Percentiles rank a stretch among this genome's conserved stretches.
phyloP scores from a whole-genome alignment of 2,797 vertebrate species.

The Dermochelys coriacea region DNA sequence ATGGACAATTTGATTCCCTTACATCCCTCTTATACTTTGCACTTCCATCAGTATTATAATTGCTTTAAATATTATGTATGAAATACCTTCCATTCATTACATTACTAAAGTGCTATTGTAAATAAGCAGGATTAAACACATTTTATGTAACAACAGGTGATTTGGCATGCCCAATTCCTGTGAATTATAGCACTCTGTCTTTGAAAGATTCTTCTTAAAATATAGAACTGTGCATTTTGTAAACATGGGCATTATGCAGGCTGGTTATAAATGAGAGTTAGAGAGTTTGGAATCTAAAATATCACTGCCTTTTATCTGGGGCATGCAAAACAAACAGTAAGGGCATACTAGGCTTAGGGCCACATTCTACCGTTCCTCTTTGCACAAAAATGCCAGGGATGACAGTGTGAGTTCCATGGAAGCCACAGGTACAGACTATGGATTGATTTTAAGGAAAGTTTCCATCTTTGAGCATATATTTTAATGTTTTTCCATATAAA shows the following conservation, averaged over 20 bases:
- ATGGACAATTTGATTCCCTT: slow-evolving; percentile 49
- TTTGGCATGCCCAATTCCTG: slow-evolving; percentile 50
- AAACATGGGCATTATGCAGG: not conserved
- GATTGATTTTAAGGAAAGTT: not conserved
- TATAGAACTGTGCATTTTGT: slow-evolving; percentile 33
- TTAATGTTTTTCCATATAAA: not conserved
- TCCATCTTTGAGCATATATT: not conserved
- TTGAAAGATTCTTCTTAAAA: slow-evolving; percentile 33
- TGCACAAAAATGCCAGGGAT: not conserved
- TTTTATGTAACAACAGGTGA: slow-evolving; percentile 65
- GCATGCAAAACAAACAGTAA: slow-evolving; percentile 41
- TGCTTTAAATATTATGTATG: slow-evolving; percentile 52
- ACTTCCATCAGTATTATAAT: slow-evolving; percentile 53
- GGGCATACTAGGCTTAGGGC: not conserved
- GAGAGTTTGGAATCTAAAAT: slow-evolving; percentile 42
- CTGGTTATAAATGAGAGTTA: slow-evolving; percentile 31
- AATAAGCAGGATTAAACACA: slow-evolving; percentile 69
- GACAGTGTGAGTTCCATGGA: not conserved
- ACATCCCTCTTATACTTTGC: slow-evolving; percentile 26
- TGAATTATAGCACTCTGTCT: slow-evolving; percentile 42
- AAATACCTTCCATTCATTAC: slow-evolving; percentile 61
- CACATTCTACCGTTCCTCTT: not conserved
- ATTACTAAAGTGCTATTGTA: slow-evolving; percentile 62
- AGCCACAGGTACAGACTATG: not conserved
- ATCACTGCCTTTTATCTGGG: not conserved